phyloP scores from a whole-genome alignment of 2,888 invertebrate species.

The Vanessa cardui region DNA sequence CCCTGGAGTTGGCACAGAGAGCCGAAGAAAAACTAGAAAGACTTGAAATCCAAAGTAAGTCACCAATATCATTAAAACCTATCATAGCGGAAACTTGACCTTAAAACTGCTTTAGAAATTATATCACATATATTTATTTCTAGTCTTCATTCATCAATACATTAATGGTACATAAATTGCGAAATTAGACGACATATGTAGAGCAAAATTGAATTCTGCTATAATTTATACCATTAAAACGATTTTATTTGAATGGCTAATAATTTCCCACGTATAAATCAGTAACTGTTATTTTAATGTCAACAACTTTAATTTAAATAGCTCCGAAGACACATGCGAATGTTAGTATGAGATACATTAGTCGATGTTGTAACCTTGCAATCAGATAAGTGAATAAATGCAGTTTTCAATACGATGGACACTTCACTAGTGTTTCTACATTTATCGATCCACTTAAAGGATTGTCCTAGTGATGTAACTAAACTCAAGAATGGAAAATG shows the following conservation, averaged over 20 bases:
- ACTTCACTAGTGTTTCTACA: slow-evolving; percentile 43
- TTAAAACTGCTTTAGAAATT: slow-evolving; percentile 37
- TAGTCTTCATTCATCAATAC: slow-evolving; percentile 25
- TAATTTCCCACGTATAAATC: slow-evolving; percentile 7
- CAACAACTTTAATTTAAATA: slow-evolving; percentile 6
- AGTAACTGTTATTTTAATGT: slow-evolving; percentile 6
- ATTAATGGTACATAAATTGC: slow-evolving; percentile 15
- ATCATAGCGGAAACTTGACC: slow-evolving; percentile 34
- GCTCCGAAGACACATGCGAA: slow-evolving; percentile 10
- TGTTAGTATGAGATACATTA: slow-evolving; percentile 26
- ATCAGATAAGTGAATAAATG: slow-evolving; percentile 60
- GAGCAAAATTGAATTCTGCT: slow-evolving; percentile 10
- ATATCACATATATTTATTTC: slow-evolving; percentile 40
- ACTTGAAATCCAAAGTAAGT: slow-evolving; percentile 88
- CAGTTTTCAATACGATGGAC: slow-evolving; percentile 47
- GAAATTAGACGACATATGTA: slow-evolving; percentile 25
- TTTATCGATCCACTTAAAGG: slow-evolving; percentile 49
- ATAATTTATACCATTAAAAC: neutral
- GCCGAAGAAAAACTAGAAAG: slow-evolving; percentile 84
- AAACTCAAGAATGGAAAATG: slow-evolving; percentile 31
- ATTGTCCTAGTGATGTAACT: slow-evolving; percentile 42
- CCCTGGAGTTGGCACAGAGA: slow-evolving; percentile 85
- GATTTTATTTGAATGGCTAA: neutral
- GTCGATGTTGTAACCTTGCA: slow-evolving; percentile 40
- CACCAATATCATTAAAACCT: slow-evolving; percentile 26